Evolutionary conservation across 2,113 vertebrate genomes (phyloP), one percentile per base, ranked within the genome.

Genomic region (Anas platyrhynchos): DNA sequence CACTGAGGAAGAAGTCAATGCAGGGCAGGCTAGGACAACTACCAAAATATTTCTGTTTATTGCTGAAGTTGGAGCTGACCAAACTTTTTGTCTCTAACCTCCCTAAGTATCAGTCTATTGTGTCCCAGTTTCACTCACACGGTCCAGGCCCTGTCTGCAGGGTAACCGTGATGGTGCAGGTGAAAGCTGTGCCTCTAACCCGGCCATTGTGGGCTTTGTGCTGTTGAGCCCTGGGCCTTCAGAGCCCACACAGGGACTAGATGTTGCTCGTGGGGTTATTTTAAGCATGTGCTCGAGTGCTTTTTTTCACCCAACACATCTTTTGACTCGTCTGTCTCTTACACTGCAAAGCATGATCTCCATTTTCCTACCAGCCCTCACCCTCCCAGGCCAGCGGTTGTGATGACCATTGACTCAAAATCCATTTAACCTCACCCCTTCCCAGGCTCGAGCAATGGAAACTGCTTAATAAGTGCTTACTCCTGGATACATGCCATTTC

Each of bases 81-180:
- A 62, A 80, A 61, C 7, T 11, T 65, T 86, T 72, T 69, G 29
- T 62, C 32, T 66, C 63, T 73, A 26, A 31, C 63, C 50, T 80
- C 1, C 7, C 61, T 32, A 16, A 61, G 13, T 20, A 15, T 44
- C 36, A 71, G 11, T 59, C 36, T 27, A 21, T n/a, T 6, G 17
- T 46, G 29, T 75, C 58, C 56, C 5, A 4, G 71, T 81, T 14
- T 21, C 0, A 13, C 0, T 4, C 1, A 1, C 2, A 2, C 7
- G 26, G 36, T 29, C 27, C 11, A 29, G 38, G 16, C 25, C 36
- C 62, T 3, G 17, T 13, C 50, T 29, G 13, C 68, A 71, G n/a
- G 23, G 20, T 67, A 43, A 26, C 13, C 34, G 16, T 18, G 56
- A 43, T 7, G 66, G 55, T 9, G 9, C 36, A 66, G 25, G 8